phyloP scores from a whole-genome alignment of 2,888 invertebrate species.

The Ophonus ardosiacus region DNA sequence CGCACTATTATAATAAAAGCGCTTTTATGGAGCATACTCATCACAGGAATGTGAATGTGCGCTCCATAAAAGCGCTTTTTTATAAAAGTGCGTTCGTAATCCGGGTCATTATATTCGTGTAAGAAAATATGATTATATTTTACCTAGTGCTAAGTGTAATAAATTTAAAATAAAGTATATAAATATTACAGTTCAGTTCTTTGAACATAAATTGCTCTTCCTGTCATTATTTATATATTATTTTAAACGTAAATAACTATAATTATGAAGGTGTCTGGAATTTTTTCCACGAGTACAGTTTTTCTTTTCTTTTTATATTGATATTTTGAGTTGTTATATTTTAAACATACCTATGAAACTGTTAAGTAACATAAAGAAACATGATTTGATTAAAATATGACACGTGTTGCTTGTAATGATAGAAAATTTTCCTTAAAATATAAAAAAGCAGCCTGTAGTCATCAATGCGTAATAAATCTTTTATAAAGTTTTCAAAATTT shows the following conservation, averaged over 20 bases:
- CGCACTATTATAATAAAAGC: no score
- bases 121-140: neutral
- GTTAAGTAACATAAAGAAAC: neutral
- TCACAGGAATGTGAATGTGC: no score
- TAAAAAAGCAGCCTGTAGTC: neutral
- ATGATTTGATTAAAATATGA: neutral
- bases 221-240: neutral
- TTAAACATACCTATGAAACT: neutral
- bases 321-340: neutral
- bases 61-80: no score
- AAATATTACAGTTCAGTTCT: neutral
- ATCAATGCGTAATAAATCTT: neutral
- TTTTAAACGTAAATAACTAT: constrained; percentile 15
- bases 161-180: neutral
- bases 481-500: neutral
- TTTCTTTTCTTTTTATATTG: neutral
- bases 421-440: neutral
- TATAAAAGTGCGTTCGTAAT: no score
- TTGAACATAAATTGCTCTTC: neutral
- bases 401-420: neutral
- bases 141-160: neutral
- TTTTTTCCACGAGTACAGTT: neutral
- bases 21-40: no score
- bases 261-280: constrained; percentile 13
- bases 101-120: no score